Evolutionary conservation across 2,113 vertebrate genomes (phyloP).

Genomic region (Cynopterus brachyotis): DNA sequence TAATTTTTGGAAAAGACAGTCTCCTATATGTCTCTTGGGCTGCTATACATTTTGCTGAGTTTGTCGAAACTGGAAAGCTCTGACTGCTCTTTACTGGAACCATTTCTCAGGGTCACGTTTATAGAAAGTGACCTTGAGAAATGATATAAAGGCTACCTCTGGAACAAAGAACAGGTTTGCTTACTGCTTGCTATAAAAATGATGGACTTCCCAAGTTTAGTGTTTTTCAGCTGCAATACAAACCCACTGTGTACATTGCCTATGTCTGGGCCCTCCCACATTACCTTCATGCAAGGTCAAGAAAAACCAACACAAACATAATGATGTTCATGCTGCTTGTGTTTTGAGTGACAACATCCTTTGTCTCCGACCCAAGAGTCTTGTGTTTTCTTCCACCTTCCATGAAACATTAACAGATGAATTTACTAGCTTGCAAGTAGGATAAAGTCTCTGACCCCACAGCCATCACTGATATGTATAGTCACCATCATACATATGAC

Average conservation of each 20-base stretch:
- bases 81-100: not conserved
- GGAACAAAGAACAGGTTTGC: not conserved
- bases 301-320: not conserved
- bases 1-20: not conserved
- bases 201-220: not conserved
- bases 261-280: not conserved
- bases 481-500: not conserved
- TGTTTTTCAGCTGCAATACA: not conserved
- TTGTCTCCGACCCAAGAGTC: not conserved
- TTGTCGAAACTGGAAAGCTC: not conserved
- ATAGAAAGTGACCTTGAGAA: not conserved
- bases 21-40: not conserved
- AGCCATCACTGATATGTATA: not conserved
- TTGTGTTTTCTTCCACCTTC: not conserved
- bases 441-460: not conserved
- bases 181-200: not conserved
- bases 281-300: too few relatives aligned
- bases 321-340: rapidly evolving
- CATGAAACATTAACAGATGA: not conserved
- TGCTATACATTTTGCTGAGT: not conserved
- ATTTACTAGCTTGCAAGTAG: not conserved
- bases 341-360: not conserved
- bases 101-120: not conserved
- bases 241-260: rapidly evolving
- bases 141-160: not conserved